Percentiles rank a stretch among this genome's conserved stretches.
Conservation (phyloP, 2,797 vertebrate species). For the Dryobates pubescens region DNA sequence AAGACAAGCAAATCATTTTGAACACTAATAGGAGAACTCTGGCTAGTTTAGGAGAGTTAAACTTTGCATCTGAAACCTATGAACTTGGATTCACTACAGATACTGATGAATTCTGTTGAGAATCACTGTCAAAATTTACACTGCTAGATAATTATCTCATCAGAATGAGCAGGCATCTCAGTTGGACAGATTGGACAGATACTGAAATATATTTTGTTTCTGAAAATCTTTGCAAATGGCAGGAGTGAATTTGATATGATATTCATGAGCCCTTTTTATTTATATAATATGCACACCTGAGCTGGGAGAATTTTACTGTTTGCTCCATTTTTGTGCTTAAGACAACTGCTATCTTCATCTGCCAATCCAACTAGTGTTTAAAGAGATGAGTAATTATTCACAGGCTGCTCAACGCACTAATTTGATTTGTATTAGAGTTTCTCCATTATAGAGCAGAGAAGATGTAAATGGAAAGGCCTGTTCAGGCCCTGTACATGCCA, state of each 20-base stretch:
- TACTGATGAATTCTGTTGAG: not conserved
- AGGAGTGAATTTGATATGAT: not conserved
- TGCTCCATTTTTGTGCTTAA: not conserved
- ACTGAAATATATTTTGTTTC: not conserved
- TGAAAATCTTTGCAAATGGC: conserved; percentile 1
- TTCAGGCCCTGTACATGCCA: not conserved
- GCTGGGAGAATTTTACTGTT: not conserved
- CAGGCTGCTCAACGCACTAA: not conserved
- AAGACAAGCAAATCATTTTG: not conserved
- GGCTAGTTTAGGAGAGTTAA: not conserved
- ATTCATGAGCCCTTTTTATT: not conserved
- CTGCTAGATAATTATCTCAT: not conserved
- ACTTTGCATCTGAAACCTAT: not conserved
- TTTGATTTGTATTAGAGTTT: not conserved
- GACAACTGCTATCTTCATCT: not conserved
- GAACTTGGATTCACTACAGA: not conserved
- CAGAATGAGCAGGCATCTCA: not conserved
- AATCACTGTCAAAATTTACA: not conserved
- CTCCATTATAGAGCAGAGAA: not conserved
- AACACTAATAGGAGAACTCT: not conserved
- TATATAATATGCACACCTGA: not conserved
- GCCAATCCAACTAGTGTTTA: not conserved
- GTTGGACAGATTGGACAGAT: not conserved
- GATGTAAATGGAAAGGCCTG: not conserved
- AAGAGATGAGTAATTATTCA: not conserved